phyloP scores from a whole-genome alignment of 2,797 vertebrate species.

The Crax fasciolata region DNA sequence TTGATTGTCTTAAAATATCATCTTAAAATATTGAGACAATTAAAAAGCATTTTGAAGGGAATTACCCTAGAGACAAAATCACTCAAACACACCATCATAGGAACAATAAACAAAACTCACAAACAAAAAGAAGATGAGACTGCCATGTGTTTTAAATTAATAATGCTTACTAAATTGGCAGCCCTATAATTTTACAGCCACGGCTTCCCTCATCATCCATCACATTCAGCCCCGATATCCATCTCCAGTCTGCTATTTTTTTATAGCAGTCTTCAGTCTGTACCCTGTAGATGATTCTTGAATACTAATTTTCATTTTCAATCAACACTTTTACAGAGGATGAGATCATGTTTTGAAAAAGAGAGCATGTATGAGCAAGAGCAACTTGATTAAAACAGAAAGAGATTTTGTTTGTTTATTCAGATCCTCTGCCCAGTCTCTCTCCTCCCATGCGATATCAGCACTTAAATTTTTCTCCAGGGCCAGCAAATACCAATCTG shows the following conservation, averaged over 20 bases:
- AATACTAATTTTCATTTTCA: conserved; percentile 30
- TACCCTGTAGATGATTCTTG: background rate
- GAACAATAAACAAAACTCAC: background rate
- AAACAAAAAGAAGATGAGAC: background rate
- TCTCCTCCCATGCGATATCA: background rate
- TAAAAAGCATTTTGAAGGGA: background rate
- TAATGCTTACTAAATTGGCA: background rate
- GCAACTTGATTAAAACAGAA: background rate
- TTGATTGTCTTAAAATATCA: background rate
- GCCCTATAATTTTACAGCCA: background rate
- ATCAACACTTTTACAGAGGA: conserved; percentile 33
- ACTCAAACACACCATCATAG: background rate
- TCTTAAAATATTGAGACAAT: background rate
- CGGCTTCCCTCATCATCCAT: background rate
- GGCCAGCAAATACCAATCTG: background rate
- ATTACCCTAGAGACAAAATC: background rate
- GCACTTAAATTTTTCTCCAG: background rate
- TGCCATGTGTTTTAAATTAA: background rate
- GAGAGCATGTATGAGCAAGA: conserved; percentile 46
- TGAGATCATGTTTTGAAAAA: conserved; percentile 44
- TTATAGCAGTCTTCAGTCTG: background rate
- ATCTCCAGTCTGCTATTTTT: conserved; percentile 22
- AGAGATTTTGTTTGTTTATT: conserved; percentile 36
- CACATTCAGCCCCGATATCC: background rate
- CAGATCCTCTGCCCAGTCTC: background rate